phyloP scores from a whole-genome alignment of 2,797 vertebrate species.

The Lithobates pipiens region DNA sequence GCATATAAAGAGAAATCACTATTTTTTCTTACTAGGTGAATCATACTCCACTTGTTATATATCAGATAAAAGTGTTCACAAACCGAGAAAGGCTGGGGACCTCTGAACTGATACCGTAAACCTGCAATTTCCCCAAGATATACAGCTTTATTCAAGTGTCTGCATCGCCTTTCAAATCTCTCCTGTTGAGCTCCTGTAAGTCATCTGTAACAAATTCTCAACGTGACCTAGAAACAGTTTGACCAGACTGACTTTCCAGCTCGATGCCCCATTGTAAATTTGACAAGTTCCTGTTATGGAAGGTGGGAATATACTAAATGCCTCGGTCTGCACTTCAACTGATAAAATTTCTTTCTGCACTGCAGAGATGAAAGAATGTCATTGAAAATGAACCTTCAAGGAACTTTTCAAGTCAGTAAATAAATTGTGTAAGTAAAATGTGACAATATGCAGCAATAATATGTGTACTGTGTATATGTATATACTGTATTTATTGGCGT shows the following conservation, averaged over 20 bases:
- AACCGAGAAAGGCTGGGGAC: not conserved
- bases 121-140: not conserved
- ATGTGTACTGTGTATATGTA: too few relatives aligned
- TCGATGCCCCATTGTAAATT: not conserved
- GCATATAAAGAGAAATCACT: not conserved
- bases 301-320: not conserved
- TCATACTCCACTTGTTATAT: not conserved
- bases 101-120: not conserved
- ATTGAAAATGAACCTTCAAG: too few relatives aligned
- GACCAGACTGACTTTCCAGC: not conserved
- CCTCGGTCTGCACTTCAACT: not conserved
- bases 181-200: not conserved
- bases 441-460: too few relatives aligned
- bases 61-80: not conserved
- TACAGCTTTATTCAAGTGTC: not conserved
- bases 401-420: too few relatives aligned
- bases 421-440: too few relatives aligned
- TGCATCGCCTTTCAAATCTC: not conserved
- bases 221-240: not conserved
- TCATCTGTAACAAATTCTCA: not conserved
- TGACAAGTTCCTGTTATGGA: not conserved
- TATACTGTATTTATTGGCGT: too few relatives aligned
- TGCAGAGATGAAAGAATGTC: too few relatives aligned
- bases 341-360: not conserved
- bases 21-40: not conserved